Evolutionary conservation across 2,888 invertebrate genomes (phyloP), one percentile per base, ranked within the genome.

Genomic region (Erebia palarica): DNA sequence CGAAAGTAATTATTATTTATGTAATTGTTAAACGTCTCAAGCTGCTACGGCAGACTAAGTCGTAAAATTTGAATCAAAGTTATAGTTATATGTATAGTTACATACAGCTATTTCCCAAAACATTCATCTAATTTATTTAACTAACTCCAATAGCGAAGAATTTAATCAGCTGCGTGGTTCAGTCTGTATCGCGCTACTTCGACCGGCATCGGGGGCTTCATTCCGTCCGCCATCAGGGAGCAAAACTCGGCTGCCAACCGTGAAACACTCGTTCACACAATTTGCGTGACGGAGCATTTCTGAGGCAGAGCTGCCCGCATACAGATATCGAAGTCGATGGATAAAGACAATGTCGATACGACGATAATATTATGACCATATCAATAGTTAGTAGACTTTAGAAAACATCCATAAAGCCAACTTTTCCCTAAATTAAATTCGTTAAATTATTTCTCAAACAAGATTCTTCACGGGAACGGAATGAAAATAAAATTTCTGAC

Each of bases 201-300:
- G 57, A 64, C 16, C 47, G 71, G 63, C 68, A 51, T n/a, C 16
- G 42, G 36, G 59, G n/a, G 59, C 36, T 69, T 71, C 65, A 63
- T 71, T 65, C 58, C 60, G 65, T 7, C 67, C 55, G 68, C 60
- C 59, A 21, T 65, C 71, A 9, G 70, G 60, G 61, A 67, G 66
- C 58, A 51, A 71, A 51, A 64, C 63, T 69, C 49, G 67, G 49
- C 64, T 53, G 57, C 51, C 67, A 70, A 53, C 70, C 68, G 72
- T 68, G 72, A 70, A 70, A 68, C 68, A 58, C 67, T 68, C 70
- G 61, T 68, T 70, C 57, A 70, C 70, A 70, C 70, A 70, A 74
- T 72, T 74, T 74, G 74, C 72, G 70, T 72, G 65, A 49, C 57
- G 44, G 57, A 57, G 18, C 16, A 58, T 7, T 7, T 5, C 36